Conservation (phyloP, 2,888 invertebrate species). For the Quadroppia sp. region DNA sequence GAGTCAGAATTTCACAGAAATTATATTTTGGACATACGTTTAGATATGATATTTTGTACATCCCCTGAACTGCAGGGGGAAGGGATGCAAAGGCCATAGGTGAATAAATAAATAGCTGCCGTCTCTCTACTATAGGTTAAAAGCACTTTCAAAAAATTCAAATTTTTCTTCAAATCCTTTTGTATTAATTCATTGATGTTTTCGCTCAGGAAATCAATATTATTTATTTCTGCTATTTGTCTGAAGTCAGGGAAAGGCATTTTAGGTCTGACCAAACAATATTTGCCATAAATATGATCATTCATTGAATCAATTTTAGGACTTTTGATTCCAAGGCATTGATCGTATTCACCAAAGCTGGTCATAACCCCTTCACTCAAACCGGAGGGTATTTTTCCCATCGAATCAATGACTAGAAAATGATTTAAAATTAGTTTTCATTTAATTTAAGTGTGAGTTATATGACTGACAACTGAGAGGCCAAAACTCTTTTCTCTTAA, state of each 20-base stretch:
- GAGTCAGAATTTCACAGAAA: too few species aligned
- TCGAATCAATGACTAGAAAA: constrained; percentile 8
- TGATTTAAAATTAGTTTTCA: too few species aligned
- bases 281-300: constrained; percentile 29
- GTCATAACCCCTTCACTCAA: neutral
- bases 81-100: constrained; percentile 41
- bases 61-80: constrained; percentile 39
- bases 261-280: constrained; percentile 36
- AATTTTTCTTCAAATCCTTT: neutral
- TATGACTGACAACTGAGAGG: too few species aligned
- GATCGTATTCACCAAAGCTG: constrained; percentile 27
- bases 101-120: neutral
- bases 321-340: constrained; percentile 14
- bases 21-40: constrained; percentile 3
- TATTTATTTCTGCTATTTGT: neutral
- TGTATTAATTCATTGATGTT: neutral
- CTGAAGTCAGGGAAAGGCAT: neutral
- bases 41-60: constrained; percentile 23
- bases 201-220: neutral
- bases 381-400: constrained; percentile 3
- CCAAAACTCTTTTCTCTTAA: too few species aligned
- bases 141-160: neutral
- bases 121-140: neutral
- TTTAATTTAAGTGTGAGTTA: too few species aligned
- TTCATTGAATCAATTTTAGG: neutral